Evolutionary conservation across 2,113 vertebrate genomes (phyloP).

Genomic region (Spermophilus dauricus): DNA sequence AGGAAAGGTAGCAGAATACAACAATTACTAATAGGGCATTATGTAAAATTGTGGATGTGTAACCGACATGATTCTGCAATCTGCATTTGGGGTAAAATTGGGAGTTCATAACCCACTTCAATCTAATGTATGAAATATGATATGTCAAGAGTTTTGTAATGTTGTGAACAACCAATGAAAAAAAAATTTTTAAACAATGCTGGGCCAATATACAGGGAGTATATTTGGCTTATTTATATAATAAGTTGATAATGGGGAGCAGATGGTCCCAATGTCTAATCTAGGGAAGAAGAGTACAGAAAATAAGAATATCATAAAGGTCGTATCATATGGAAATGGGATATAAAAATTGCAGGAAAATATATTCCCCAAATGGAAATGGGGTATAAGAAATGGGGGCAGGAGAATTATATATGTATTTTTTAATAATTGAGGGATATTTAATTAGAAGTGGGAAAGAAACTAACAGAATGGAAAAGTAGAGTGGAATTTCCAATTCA

Average conservation of each 20-base stretch:
- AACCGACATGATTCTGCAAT: too few species aligned
- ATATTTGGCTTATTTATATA: neutral
- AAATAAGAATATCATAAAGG: neutral
- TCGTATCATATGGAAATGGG: neutral
- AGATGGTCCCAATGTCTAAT: neutral
- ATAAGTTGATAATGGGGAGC: neutral
- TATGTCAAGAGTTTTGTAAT: too few species aligned
- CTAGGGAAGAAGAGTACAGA: neutral
- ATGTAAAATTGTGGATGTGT: too few species aligned
- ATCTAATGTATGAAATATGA: too few species aligned
- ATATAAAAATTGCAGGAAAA: neutral
- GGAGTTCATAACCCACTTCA: too few species aligned
- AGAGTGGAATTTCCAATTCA: neutral
- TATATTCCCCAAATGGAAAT: neutral
- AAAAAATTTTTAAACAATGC: neutral
- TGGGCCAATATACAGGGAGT: too few species aligned
- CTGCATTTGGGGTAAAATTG: too few species aligned
- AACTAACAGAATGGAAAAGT: neutral
- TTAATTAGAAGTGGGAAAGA: conserved; percentile 1
- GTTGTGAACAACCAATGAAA: too few species aligned
- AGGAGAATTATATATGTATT: too few species aligned
- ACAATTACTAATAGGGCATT: too few species aligned
- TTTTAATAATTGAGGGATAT: neutral
- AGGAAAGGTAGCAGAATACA: too few species aligned
- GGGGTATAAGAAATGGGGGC: neutral